A percentile compares a stretch with the other conserved stretches of the same genome.
Evolutionary conservation across 2,113 vertebrate genomes (phyloP).

Genomic region (Channa argus): DNA sequence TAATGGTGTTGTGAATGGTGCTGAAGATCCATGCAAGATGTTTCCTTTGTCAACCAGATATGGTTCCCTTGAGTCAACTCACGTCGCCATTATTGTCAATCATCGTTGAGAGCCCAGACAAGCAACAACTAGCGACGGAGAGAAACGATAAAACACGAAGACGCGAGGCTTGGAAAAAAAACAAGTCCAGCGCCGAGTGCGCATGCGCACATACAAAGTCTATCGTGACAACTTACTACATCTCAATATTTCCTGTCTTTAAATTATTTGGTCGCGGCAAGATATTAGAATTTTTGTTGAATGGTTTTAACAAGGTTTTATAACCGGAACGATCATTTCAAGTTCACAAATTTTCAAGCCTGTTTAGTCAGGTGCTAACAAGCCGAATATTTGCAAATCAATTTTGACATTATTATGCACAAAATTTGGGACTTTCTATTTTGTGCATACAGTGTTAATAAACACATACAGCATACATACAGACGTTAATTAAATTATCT

Average conservation of each 20-base stretch:
- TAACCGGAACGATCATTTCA: too few species aligned
- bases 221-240: too few species aligned
- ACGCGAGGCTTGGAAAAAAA: slow-evolving; percentile 57
- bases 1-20: neutral
- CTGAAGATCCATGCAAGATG: slow-evolving; percentile 8
- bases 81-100: slow-evolving; percentile 87
- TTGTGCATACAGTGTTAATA: too few species aligned
- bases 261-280: neutral
- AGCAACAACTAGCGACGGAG: slow-evolving; percentile 75
- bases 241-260: neutral
- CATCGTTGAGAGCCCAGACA: slow-evolving; percentile 67
- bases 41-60: slow-evolving; percentile 55
- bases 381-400: too few species aligned
- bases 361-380: too few species aligned
- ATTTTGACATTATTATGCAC: too few species aligned
- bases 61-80: slow-evolving; percentile 74
- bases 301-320: too few species aligned
- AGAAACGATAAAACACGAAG: slow-evolving; percentile 71
- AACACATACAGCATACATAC: too few species aligned
- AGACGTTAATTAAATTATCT: too few species aligned
- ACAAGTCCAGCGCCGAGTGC: neutral
- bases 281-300: neutral
- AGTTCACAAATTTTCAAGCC: too few species aligned
- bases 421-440: too few species aligned
- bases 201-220: slow-evolving; percentile 28